Evolutionary conservation across 2,888 invertebrate genomes (phyloP).

Genomic region (Encarsia formosa): DNA sequence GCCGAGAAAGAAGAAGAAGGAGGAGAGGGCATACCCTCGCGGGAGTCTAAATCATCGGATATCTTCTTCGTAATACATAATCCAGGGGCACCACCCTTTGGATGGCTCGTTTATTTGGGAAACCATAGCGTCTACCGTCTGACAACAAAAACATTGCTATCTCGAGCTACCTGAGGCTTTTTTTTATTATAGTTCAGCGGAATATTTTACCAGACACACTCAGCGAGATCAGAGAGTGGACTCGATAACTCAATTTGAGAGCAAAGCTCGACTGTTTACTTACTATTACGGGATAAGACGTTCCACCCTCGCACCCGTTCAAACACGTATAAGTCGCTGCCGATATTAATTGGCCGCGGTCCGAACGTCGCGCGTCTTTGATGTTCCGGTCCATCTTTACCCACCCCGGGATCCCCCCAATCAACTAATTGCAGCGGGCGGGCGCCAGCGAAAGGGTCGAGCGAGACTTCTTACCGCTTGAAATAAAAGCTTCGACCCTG

Average conservation of each 20-base stretch:
- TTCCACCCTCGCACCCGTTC: constrained; percentile 31
- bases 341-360: constrained; percentile 46
- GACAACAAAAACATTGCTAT: no score
- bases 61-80: constrained; percentile 52
- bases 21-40: no score
- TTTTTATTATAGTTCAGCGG: no score
- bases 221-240: no score
- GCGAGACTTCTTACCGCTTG: not conserved
- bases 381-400: constrained; percentile 10
- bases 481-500: no score
- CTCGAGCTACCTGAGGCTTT: no score
- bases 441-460: constrained; percentile 1
- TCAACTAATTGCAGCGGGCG: constrained; percentile 22
- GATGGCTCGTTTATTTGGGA: no score
- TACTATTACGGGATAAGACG: constrained; percentile 46
- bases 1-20: constrained; percentile 3
- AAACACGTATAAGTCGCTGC: constrained; percentile 40
- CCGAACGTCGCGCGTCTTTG: constrained; percentile 6
- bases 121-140: no score
- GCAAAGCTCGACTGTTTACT: constrained; percentile 41
- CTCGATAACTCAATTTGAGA: no score
- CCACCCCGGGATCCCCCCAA: not conserved
- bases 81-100: constrained; percentile 52
- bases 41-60: constrained; percentile 53
- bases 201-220: no score